A percentile compares a stretch with the other conserved stretches of the same genome.
Evolutionary conservation across 2,797 vertebrate species (phyloP).

Genomic region (Sebastes vulpes): DNA sequence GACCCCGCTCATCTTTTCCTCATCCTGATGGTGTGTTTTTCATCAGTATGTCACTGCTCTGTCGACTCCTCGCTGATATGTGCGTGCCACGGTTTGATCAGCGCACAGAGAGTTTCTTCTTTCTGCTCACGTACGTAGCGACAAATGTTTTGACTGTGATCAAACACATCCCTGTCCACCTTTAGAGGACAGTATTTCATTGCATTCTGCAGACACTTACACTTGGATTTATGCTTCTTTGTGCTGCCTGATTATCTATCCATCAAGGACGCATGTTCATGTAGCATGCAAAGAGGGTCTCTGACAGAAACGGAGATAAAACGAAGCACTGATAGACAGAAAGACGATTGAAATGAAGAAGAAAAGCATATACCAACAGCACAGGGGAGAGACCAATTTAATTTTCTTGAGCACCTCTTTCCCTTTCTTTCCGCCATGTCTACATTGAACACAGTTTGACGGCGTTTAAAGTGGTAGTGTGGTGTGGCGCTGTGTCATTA

Average conservation of each 20-base stretch:
- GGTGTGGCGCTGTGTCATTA: conserved; percentile 44
- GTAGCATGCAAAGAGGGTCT: background rate
- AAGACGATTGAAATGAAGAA: background rate
- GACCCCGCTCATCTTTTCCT: background rate
- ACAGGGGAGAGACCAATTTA: conserved; percentile 21
- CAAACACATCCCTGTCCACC: conserved; percentile 22
- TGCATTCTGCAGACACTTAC: conserved; percentile 15
- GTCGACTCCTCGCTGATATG: background rate
- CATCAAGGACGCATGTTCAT: conserved; percentile 2
- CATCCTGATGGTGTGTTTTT: background rate
- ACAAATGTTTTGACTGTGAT: conserved; percentile 29
- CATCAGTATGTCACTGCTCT: background rate
- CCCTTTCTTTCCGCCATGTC: conserved; percentile 8
- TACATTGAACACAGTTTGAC: conserved; percentile 54
- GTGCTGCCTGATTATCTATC: background rate
- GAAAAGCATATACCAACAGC: background rate
- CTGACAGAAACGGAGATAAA: background rate
- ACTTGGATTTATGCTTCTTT: conserved; percentile 2
- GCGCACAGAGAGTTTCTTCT: background rate
- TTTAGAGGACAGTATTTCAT: background rate
- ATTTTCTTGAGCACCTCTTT: conserved; percentile 32
- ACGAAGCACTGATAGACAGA: background rate
- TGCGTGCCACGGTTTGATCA: conserved; percentile 20
- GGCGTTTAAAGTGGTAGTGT: conserved; percentile 11
- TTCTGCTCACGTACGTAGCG: background rate